Percentiles rank a stretch among this genome's conserved stretches.
Conservation (phyloP, 2,888 invertebrate species). For the Darwinula stevensoni region DNA sequence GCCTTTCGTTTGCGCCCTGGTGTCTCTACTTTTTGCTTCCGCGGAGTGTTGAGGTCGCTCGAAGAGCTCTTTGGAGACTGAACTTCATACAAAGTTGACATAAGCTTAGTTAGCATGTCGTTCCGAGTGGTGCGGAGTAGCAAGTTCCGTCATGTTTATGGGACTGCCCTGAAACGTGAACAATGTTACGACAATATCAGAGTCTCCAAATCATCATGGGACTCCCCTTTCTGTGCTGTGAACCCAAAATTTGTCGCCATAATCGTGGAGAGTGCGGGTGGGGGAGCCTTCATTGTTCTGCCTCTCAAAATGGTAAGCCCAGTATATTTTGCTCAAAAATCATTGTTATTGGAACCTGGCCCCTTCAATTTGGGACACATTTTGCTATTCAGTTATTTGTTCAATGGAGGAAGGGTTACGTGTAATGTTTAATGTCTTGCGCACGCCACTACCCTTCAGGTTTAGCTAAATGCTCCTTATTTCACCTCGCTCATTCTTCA, state of each 20-base stretch:
- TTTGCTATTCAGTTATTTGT: slow-evolving; percentile 6
- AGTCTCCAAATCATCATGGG: slow-evolving; percentile 83
- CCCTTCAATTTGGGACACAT: background rate
- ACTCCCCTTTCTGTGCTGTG: slow-evolving; percentile 90
- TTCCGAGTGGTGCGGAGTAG: slow-evolving; percentile 88
- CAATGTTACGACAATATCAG: slow-evolving; percentile 92
- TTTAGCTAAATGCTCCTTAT: too few species aligned
- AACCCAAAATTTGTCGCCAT: slow-evolving; percentile 93
- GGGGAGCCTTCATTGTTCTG: slow-evolving; percentile 79
- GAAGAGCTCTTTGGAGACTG: too few species aligned
- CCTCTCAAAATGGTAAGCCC: slow-evolving; percentile 56
- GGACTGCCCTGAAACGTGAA: slow-evolving; percentile 68
- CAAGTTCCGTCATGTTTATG: slow-evolving; percentile 90
- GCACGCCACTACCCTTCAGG: too few species aligned
- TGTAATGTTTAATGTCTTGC: too few species aligned
- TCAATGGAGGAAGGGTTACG: too few species aligned
- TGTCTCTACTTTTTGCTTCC: too few species aligned
- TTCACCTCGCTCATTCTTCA: too few species aligned
- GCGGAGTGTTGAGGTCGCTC: too few species aligned
- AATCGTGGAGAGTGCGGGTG: slow-evolving; percentile 85
- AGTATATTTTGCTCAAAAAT: slow-evolving; percentile 4
- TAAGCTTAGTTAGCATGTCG: too few species aligned
- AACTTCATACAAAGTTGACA: too few species aligned
- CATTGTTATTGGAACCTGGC: slow-evolving; percentile 1
- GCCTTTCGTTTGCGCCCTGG: too few species aligned